These are phyloP conservation scores for Heliconius nattereri DNA, from an alignment of 1,140 invertebrate species.

Conservation along the genomic window DNA sequence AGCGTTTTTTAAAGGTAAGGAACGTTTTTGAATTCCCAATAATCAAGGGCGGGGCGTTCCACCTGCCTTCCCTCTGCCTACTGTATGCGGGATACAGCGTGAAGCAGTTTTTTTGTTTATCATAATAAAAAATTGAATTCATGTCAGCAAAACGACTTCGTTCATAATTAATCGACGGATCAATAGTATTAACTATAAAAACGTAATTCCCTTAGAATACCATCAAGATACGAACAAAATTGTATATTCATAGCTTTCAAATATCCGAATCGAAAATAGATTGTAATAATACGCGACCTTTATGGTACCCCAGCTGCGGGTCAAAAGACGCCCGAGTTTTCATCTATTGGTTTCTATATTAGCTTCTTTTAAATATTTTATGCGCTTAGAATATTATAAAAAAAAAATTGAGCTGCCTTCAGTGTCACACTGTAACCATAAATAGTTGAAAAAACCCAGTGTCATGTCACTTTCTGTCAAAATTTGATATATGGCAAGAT, in stretches of 20 bases:
- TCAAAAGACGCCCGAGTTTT: background rate
- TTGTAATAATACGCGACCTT: constrained; percentile 5
- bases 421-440: too few relatives aligned
- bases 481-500: too few relatives aligned
- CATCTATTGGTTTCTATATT: background rate
- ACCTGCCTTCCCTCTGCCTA: too few relatives aligned
- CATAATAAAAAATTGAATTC: background rate
- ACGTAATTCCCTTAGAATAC: background rate
- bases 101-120: too few relatives aligned
- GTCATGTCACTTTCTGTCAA: too few relatives aligned
- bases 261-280: constrained; percentile 3
- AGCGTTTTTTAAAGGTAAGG: too few relatives aligned
- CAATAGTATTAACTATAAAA: background rate
- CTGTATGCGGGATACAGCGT: too few relatives aligned
- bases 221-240: background rate
- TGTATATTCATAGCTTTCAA: constrained; percentile 8
- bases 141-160: background rate
- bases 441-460: too few relatives aligned
- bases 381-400: background rate
- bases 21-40: too few relatives aligned
- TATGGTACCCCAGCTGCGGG: background rate
- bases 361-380: background rate
- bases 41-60: too few relatives aligned
- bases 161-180: background rate
- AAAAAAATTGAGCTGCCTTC: too few relatives aligned